These are phyloP conservation scores for Vannuccia rotundouncinata DNA, from an alignment of 2,888 invertebrate genomes.

Conservation along the genomic window DNA sequence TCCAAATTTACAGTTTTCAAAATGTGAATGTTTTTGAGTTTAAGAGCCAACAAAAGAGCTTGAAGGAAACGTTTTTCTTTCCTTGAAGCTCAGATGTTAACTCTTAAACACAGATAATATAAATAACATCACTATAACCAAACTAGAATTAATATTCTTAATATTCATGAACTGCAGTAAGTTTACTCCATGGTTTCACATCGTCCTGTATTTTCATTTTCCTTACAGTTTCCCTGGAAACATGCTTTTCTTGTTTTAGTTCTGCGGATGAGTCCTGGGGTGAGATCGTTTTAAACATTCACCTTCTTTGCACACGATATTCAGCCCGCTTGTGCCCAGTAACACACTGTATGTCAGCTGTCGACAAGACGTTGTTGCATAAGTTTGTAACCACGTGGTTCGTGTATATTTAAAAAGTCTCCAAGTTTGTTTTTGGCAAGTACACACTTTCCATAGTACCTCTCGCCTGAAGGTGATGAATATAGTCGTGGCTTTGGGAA, in stretches of 20 bases:
- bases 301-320: not conserved
- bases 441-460: not conserved
- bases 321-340: not conserved
- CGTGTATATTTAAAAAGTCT: not conserved
- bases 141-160: not conserved
- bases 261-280: not conserved
- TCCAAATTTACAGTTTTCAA: too few relatives aligned
- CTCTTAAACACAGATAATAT: too few relatives aligned
- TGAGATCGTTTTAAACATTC: not conserved
- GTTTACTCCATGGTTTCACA: not conserved
- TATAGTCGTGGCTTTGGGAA: not conserved
- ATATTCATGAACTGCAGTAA: not conserved
- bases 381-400: not conserved
- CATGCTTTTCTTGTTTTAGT: not conserved
- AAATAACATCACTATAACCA: not conserved
- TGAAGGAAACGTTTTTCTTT: too few relatives aligned
- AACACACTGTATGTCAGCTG: not conserved
- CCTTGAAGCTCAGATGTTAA: too few relatives aligned
- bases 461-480: not conserved
- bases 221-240: not conserved
- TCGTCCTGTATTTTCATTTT: not conserved
- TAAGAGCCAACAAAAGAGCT: too few relatives aligned
- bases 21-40: too few relatives aligned
- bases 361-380: not conserved
- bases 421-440: not conserved